phyloP scores from a whole-genome alignment of 2,888 invertebrate genomes.

The Platycheirus rosarum region DNA sequence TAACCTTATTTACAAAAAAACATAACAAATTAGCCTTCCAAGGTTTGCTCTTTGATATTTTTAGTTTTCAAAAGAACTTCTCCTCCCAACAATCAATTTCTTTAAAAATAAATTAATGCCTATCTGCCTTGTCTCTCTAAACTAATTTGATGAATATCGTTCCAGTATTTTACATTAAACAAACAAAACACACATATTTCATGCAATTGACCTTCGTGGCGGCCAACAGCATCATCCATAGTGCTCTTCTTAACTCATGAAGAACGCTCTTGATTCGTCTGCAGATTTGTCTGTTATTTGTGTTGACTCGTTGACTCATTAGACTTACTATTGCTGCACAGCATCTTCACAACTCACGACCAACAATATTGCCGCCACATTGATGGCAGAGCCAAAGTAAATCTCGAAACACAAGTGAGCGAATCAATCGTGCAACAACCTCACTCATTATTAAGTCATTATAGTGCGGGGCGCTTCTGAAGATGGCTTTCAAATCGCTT shows the following conservation, averaged over 20 bases:
- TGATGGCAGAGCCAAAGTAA: conserved; percentile 17
- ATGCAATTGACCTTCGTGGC: conserved; percentile 10
- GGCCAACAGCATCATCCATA: conserved; percentile 12
- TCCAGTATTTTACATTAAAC: neutral
- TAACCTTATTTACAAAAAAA: too few species aligned
- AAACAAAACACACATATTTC: conserved; percentile 8
- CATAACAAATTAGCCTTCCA: neutral
- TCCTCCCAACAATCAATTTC: conserved; percentile 13
- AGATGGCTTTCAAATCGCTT: conserved; percentile 52
- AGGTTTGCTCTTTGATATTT: neutral
- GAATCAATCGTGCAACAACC: conserved; percentile 68
- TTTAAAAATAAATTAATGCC: neutral
- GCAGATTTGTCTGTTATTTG: conserved; percentile 13
- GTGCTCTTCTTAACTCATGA: conserved; percentile 28
- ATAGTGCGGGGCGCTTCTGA: conserved; percentile 24
- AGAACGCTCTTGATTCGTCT: conserved; percentile 31
- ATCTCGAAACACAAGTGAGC: conserved; percentile 36
- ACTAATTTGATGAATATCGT: conserved; percentile 3
- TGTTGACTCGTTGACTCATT: conserved; percentile 23
- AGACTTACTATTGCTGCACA: conserved; percentile 7
- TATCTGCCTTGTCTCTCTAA: neutral
- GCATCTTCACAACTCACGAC: conserved; percentile 14
- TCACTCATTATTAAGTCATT: conserved; percentile 58
- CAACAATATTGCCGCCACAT: too few species aligned
- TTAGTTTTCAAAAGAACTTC: neutral